phyloP scores from a whole-genome alignment of 2,113 vertebrate species.

The Elaphurus davidianus region DNA sequence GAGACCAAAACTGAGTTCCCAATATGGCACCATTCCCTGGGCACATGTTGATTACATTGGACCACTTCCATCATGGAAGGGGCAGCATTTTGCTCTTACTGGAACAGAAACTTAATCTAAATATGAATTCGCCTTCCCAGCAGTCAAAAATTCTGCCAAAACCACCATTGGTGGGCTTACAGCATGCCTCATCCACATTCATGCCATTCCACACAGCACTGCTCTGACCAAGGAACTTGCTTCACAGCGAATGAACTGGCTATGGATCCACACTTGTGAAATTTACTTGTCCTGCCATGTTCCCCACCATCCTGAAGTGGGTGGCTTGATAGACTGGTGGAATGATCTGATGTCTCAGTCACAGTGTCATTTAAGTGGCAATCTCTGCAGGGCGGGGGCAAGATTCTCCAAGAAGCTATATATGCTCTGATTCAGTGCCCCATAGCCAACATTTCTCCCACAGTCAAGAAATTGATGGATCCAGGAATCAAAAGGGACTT shows the following conservation, averaged over 20 bases:
- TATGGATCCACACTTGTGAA: not conserved
- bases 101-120: not conserved
- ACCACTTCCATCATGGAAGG: not conserved
- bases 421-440: not conserved
- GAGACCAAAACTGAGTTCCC: not conserved
- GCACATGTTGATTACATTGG: not conserved
- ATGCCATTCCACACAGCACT: not conserved
- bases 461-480: not conserved
- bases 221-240: not conserved
- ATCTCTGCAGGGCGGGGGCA: not conserved
- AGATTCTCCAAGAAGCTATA: not conserved
- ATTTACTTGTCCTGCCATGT: not conserved
- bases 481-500: not conserved
- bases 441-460: not conserved
- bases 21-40: accelerated
- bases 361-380: not conserved
- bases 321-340: not conserved
- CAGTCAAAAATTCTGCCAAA: not conserved
- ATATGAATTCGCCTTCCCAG: not conserved
- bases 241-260: not conserved
- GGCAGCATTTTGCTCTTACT: not conserved
- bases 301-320: not conserved
- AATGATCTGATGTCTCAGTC: not conserved
- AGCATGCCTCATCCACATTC: not conserved
- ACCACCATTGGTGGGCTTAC: not conserved